Conservation (phyloP, 1,140 invertebrate species). For the Caenorhabditis briggsae region DNA sequence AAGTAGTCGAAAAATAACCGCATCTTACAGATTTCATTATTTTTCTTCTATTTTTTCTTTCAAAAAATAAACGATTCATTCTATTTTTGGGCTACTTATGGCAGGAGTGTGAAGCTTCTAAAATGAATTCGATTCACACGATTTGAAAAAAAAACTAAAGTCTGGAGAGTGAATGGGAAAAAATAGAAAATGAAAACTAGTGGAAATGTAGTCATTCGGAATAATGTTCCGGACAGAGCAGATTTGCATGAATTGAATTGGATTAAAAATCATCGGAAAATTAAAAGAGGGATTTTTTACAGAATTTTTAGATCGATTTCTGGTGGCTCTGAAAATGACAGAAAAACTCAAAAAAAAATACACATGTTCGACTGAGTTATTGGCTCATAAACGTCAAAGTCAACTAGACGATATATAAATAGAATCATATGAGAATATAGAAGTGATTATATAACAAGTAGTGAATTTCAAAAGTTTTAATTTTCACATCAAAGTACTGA, state of each 20-base stretch:
- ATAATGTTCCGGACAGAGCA: neutral
- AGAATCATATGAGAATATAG: no score
- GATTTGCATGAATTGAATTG: constrained; percentile 33
- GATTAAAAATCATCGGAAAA: neutral
- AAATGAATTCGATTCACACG: neutral
- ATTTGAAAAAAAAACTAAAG: no score
- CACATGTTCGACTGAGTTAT: no score
- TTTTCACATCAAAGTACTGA: no score
- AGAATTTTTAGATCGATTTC: no score
- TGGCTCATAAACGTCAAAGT: no score
- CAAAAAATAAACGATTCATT: neutral
- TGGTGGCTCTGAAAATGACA: neutral
- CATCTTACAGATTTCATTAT: neutral
- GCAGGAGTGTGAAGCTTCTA: neutral
- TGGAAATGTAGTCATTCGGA: neutral
- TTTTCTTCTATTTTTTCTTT: neutral
- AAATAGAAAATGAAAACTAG: neutral
- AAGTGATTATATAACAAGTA: no score
- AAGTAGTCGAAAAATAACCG: constrained; percentile 22
- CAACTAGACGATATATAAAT: no score
- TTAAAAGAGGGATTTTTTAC: neutral
- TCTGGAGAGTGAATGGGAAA: neutral
- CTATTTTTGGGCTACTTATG: neutral
- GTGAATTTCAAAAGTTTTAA: no score
- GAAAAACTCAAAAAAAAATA: neutral